These are phyloP conservation scores for Rhamnusium bicolor DNA, from an alignment of 2,888 invertebrate genomes.

Conservation along the genomic window DNA sequence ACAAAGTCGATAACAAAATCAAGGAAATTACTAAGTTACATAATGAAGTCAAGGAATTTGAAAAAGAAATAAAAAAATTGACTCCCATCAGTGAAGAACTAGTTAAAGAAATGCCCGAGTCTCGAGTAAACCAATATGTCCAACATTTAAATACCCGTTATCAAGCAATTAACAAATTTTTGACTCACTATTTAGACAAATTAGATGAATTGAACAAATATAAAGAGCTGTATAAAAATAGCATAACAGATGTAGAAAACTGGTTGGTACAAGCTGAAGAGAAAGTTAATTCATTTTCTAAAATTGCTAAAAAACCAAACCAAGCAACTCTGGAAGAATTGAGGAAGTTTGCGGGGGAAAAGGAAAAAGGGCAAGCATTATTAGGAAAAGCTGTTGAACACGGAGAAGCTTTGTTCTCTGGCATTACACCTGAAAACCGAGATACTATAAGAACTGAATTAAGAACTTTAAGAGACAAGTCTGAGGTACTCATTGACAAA, in stretches of 20 bases:
- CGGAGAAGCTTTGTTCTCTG: slow-evolving; percentile 88
- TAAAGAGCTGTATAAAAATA: slow-evolving; percentile 79
- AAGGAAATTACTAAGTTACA: slow-evolving; percentile 78
- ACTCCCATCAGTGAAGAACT: slow-evolving; percentile 81
- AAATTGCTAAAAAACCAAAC: slow-evolving; percentile 85
- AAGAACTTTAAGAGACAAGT: slow-evolving; percentile 84
- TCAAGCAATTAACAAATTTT: slow-evolving; percentile 82
- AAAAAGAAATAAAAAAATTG: slow-evolving; percentile 79
- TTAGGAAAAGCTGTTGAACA: slow-evolving; percentile 87
- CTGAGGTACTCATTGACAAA: slow-evolving; percentile 88
- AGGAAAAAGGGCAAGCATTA: slow-evolving; percentile 85
- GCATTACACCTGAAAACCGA: slow-evolving; percentile 89
- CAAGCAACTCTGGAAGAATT: slow-evolving; percentile 84
- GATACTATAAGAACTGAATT: slow-evolving; percentile 89
- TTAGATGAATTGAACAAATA: slow-evolving; percentile 81
- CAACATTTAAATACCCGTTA: slow-evolving; percentile 85
- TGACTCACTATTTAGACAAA: slow-evolving; percentile 81
- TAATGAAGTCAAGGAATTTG: slow-evolving; percentile 78
- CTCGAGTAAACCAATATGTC: slow-evolving; percentile 86
- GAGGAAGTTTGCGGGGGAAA: slow-evolving; percentile 81
- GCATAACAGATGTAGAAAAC: slow-evolving; percentile 80
- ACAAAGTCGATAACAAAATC: slow-evolving; percentile 81
- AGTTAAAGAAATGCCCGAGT: slow-evolving; percentile 85
- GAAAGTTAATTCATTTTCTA: slow-evolving; percentile 82
- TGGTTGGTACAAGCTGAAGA: slow-evolving; percentile 86